phyloP scores from a whole-genome alignment of 2,113 vertebrate genomes.

The Oryzias woworae region DNA sequence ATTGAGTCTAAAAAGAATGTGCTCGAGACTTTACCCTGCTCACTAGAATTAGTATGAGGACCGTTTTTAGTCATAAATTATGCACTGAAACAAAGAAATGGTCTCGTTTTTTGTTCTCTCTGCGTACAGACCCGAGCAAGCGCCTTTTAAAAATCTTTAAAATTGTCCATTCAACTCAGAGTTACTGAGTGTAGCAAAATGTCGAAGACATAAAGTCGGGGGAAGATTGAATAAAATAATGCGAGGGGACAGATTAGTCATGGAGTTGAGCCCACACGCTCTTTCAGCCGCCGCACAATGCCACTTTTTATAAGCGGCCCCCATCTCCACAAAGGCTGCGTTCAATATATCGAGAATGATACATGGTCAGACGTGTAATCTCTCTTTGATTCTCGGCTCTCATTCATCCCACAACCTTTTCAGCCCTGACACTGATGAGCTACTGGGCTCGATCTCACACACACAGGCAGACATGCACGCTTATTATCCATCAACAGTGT shows the following conservation, averaged over 20 bases:
- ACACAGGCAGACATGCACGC: constrained; percentile 16
- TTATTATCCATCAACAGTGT: constrained; percentile 29
- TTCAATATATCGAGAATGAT: constrained; percentile 99
- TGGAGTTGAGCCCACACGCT: constrained; percentile 98
- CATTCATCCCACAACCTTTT: constrained; percentile 98
- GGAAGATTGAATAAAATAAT: constrained; percentile 99
- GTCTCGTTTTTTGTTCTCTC: constrained; percentile 83
- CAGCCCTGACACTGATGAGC: constrained; percentile 98
- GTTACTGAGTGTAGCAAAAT: constrained; percentile 99
- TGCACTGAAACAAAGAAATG: constrained; percentile 99
- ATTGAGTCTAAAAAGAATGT: constrained; percentile 78
- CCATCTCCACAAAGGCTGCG: constrained; percentile 98
- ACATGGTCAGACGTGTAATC: constrained; percentile 99
- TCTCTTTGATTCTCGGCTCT: constrained; percentile 97
- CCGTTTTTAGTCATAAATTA: constrained; percentile 98
- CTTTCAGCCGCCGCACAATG: constrained; percentile 96
- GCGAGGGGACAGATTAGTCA: constrained; percentile 99
- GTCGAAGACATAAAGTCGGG: constrained; percentile 99
- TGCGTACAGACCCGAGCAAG: constrained; percentile 89
- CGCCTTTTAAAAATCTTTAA: constrained; percentile 99
- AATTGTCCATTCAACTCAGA: constrained; percentile 99
- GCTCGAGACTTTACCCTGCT: constrained; percentile 87
- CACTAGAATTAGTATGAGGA: constrained; percentile 90
- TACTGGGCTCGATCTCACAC: constrained; percentile 79
- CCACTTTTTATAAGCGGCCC: constrained; percentile 97